Evolutionary conservation across 1,140 invertebrate genomes (phyloP), one percentile per base, ranked within the genome.

Genomic region (Ditylenchus dipsaci): DNA sequence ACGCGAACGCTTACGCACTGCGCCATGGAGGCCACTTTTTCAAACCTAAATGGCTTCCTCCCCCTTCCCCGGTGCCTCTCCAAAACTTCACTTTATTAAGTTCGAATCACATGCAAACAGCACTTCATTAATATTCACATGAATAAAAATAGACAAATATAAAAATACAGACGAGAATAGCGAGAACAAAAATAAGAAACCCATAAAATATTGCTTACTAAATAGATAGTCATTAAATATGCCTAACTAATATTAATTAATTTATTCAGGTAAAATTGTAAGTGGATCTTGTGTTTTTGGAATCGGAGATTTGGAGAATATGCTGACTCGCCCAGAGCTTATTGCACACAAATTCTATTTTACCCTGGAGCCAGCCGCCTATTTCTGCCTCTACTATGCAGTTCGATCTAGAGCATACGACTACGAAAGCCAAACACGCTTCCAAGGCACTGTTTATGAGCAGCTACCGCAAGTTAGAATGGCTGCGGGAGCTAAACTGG

Each of bases 311-410:
- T 47, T 79, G 17, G 64, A 71, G 1, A 62, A 38, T 23, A 60
- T 80, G 1, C 58, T 80, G 30, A 69, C 29, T 23, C 56, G 78
- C 17, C 70, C 74, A 1, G 79, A 80, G 61, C 61, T 80, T 0
- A 53, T 80, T 3, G 78, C 69, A 11, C 78, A 80, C 64, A 82
- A 80, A 59, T 60, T 80, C 29, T 78, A 80, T 65, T 60, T 80
- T 7, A 67, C 76, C 13, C 57, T 70, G 45, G 76, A 80, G 58
- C 78, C 78, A 8, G 78, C 79, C n/a, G 68, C 68, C 1, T 69
- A 69, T 30, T 69, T 69, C 19, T 68, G 65, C n/a, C 13, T 75
- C 11, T 72, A 49, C 21, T 27, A 72, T 29, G 27, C 33, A 8
- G 33, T 72, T n/a, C 68, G 72, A 27, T 23, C 71, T 26, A 49